Evolutionary conservation across 1,140 invertebrate genomes (phyloP).

Genomic region (Batillaria attramentaria): DNA sequence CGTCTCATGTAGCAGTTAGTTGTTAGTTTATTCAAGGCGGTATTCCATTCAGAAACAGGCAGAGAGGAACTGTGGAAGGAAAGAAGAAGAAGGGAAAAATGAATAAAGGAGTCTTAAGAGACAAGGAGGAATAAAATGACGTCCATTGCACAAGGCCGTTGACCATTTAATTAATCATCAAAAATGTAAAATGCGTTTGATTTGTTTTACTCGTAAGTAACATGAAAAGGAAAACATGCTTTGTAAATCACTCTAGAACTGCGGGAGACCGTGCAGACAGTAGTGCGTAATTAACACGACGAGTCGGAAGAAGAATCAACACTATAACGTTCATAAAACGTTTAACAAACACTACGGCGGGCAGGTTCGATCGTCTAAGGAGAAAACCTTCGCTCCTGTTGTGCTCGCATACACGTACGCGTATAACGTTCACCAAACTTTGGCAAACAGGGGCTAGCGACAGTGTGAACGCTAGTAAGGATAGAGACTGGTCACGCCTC

Average conservation of each 20-base stretch:
- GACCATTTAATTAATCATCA: conserved; percentile 4
- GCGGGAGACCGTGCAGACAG: background rate
- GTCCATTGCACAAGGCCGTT: conserved; percentile 25
- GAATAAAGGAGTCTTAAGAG: background rate
- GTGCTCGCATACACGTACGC: too few relatives aligned
- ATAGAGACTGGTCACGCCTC: too few relatives aligned
- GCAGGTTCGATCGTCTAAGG: background rate
- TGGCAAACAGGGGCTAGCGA: too few relatives aligned
- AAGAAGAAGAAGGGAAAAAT: conserved; percentile 9
- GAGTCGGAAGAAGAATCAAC: background rate
- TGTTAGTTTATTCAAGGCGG: conserved; percentile 30
- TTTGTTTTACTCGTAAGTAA: conserved; percentile 9
- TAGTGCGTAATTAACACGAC: background rate
- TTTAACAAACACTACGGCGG: background rate
- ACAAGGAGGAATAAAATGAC: background rate
- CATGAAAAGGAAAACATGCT: conserved; percentile 10
- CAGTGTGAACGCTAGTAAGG: too few relatives aligned
- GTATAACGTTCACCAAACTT: too few relatives aligned
- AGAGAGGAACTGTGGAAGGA: background rate
- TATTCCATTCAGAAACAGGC: conserved; percentile 19
- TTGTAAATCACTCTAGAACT: background rate
- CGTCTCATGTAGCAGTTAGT: conserved; percentile 23
- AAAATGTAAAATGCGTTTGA: conserved; percentile 1
- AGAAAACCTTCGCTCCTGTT: too few relatives aligned
- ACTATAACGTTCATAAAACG: background rate